phyloP scores from a whole-genome alignment of 2,113 vertebrate species.

The Oxygymnocypris stewartii region DNA sequence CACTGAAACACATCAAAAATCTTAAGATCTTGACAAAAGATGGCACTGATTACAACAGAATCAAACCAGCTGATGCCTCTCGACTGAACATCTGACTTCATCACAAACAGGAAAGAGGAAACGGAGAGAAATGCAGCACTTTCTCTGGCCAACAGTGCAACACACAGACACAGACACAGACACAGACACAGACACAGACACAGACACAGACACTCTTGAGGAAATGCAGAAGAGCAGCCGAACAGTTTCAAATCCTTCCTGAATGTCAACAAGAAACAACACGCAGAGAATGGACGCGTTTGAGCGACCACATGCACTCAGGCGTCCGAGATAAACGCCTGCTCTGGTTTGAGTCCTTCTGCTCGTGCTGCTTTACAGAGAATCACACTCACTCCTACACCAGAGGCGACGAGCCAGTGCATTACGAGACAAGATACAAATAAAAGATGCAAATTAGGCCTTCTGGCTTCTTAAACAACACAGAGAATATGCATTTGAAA shows the following conservation, averaged over 20 bases:
- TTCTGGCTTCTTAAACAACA: background rate
- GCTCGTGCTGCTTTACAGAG: background rate
- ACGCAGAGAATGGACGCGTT: constrained; percentile 32
- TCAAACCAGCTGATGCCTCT: background rate
- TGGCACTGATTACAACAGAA: background rate
- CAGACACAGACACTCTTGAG: constrained; percentile 51
- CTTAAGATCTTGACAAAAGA: background rate
- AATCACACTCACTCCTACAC: background rate
- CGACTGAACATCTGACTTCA: background rate
- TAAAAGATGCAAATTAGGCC: background rate
- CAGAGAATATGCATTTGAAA: background rate
- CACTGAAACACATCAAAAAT: too few species aligned
- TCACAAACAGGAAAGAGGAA: constrained; percentile 65
- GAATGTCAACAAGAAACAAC: constrained; percentile 55
- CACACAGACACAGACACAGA: background rate
- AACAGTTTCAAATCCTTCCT: constrained; percentile 59
- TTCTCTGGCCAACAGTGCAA: background rate
- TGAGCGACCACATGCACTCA: constrained; percentile 6
- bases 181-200: constrained; percentile 14
- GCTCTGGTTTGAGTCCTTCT: background rate
- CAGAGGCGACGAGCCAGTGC: background rate
- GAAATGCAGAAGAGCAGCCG: constrained; percentile 65
- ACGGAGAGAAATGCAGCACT: constrained; percentile 40
- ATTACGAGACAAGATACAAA: background rate
- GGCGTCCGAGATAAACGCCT: background rate